These are phyloP conservation scores for Drosophila nr. fundita DNA, from an alignment of 2,888 invertebrate species.

Conservation along the genomic window DNA sequence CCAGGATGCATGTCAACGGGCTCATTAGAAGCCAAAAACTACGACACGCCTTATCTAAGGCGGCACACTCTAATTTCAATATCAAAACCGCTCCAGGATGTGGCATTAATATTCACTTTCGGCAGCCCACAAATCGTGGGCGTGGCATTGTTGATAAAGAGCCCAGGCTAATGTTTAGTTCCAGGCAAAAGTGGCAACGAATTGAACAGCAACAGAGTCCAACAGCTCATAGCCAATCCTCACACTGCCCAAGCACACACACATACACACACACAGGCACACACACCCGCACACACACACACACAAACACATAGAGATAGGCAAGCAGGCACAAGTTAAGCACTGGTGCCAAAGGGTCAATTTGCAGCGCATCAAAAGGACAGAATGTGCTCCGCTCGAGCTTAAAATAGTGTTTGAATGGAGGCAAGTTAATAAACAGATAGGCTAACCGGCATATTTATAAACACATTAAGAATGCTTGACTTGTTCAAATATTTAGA, in stretches of 20 bases:
- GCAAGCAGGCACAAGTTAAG: slow-evolving; percentile 9
- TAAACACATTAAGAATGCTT: slow-evolving; percentile 70
- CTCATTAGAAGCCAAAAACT: slow-evolving; percentile 44
- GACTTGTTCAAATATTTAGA: slow-evolving; percentile 49
- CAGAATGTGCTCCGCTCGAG: slow-evolving; percentile 10
- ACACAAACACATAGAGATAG: slow-evolving; percentile 1
- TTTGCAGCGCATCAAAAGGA: slow-evolving; percentile 59
- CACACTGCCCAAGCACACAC: slow-evolving; percentile 38
- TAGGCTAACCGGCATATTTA: slow-evolving; percentile 49
- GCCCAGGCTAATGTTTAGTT: slow-evolving; percentile 34
- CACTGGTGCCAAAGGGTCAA: slow-evolving; percentile 67
- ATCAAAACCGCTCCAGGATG: slow-evolving; percentile 57
- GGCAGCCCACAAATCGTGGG: slow-evolving; percentile 39
- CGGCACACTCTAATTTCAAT: slow-evolving; percentile 62
- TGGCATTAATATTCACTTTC: slow-evolving; percentile 70
- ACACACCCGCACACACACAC: slow-evolving; percentile 4
- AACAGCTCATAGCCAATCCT: slow-evolving; percentile 60
- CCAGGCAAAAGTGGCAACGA: slow-evolving; percentile 45
- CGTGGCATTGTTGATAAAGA: slow-evolving; percentile 57
- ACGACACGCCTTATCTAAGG: slow-evolving; percentile 57
- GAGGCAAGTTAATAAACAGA: slow-evolving; percentile 55
- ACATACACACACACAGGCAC: neutral
- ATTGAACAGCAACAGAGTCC: slow-evolving; percentile 48
- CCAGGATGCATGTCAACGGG: slow-evolving; percentile 26
- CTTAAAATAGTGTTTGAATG: slow-evolving; percentile 38